Evolutionary conservation across 1,140 invertebrate genomes (phyloP).

Genomic region (Drosophila equinoxialis): DNA sequence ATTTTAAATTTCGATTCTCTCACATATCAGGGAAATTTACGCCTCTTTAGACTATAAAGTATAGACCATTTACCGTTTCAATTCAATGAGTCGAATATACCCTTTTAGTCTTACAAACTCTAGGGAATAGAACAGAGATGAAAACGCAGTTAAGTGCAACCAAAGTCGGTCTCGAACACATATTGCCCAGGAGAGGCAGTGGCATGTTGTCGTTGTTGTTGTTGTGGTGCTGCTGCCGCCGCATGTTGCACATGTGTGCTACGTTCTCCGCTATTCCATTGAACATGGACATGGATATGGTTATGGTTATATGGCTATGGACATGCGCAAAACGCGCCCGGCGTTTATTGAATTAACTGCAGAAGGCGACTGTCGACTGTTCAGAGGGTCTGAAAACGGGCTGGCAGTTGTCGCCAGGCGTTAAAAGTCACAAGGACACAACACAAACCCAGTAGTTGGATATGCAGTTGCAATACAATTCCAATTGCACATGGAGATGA

Average conservation of each 20-base stretch:
- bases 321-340: conserved; percentile 67
- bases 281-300: conserved; percentile 31
- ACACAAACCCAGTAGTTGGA: conserved; percentile 17
- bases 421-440: conserved; percentile 79
- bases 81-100: not conserved
- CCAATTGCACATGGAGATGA: conserved; percentile 14
- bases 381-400: not conserved
- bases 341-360: conserved; percentile 69
- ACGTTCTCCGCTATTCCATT: conserved; percentile 24
- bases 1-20: no score
- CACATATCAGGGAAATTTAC: no score
- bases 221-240: conserved; percentile 52
- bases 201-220: conserved; percentile 33
- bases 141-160: conserved; percentile 47
- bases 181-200: conserved; percentile 16
- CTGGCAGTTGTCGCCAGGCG: conserved; percentile 47
- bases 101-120: not conserved
- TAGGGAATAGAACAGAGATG: conserved; percentile 4
- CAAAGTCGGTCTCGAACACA: conserved; percentile 18
- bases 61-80: not conserved
- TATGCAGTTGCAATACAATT: conserved; percentile 17
- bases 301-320: conserved; percentile 24
- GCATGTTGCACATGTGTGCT: conserved; percentile 76
- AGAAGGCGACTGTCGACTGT: conserved; percentile 25
- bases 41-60: no score